phyloP scores from a whole-genome alignment of 1,140 invertebrate species.

The Asbolus verrucosus region DNA sequence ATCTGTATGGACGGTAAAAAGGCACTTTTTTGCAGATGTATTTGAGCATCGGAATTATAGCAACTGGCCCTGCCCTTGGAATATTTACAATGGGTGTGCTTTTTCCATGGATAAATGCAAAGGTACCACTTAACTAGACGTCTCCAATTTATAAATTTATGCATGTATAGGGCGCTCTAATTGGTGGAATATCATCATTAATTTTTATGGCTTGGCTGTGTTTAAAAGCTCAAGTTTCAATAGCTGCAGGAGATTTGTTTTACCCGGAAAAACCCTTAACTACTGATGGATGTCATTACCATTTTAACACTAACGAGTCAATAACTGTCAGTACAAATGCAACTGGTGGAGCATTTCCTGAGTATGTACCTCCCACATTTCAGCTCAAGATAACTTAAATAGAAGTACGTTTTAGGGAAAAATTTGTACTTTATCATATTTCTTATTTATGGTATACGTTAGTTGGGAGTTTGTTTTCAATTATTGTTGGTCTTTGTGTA shows the following conservation, averaged over 20 bases:
- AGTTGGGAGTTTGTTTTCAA: conserved; percentile 72
- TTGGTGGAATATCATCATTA: conserved; percentile 80
- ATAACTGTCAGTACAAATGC: conserved; percentile 50
- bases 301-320: conserved; percentile 64
- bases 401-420: conserved; percentile 65
- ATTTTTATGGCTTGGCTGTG: conserved; percentile 86
- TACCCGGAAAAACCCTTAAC: conserved; percentile 75
- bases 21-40: conserved; percentile 68
- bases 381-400: conserved; percentile 7
- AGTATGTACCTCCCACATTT: too few relatives aligned
- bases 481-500: conserved; percentile 71
- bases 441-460: conserved; percentile 75
- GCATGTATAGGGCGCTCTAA: conserved; percentile 78
- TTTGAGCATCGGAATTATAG: conserved; percentile 75
- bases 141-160: not conserved
- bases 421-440: conserved; percentile 69
- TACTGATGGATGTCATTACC: conserved; percentile 78
- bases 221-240: conserved; percentile 80
- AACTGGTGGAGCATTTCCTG: conserved; percentile 57
- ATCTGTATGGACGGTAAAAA: too few relatives aligned
- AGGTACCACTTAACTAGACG: conserved; percentile 65
- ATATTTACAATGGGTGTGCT: conserved; percentile 86
- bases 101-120: conserved; percentile 82
- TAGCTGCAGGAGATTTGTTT: conserved; percentile 72
- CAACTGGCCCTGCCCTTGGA: conserved; percentile 81